A percentile compares a stretch with the other conserved stretches of the same genome.
Conservation (phyloP, 2,113 vertebrate genomes). For the Colius striatus region DNA sequence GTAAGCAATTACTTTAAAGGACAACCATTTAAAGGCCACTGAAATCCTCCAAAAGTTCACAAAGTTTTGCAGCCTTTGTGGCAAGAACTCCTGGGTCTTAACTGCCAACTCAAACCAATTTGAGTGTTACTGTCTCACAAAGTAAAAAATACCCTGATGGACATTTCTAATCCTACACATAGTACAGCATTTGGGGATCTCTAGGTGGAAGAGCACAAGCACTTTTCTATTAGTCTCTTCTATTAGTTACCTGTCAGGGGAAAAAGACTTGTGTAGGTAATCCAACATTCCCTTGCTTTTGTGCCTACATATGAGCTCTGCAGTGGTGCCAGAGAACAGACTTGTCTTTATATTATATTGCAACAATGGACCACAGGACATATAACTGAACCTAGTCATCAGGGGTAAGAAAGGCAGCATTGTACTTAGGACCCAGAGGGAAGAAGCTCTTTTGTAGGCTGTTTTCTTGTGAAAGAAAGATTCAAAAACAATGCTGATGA, state of each 20-base stretch:
- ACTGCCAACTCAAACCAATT: neutral
- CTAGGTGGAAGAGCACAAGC: neutral
- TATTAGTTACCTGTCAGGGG: neutral
- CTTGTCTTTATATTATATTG: neutral
- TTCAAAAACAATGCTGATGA: neutral
- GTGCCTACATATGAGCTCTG: neutral
- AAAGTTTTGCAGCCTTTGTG: conserved; percentile 16
- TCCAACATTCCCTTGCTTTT: neutral
- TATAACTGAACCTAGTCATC: neutral
- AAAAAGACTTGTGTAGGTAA: neutral
- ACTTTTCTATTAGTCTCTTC: neutral
- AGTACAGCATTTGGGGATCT: neutral
- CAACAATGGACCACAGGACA: neutral
- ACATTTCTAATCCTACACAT: neutral
- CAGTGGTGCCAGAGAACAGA: neutral
- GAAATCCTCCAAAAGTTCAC: conserved; percentile 8
- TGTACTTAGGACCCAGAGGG: neutral
- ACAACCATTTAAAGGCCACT: conserved; percentile 8
- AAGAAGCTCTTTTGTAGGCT: neutral
- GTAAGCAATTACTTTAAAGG: conserved; percentile 20
- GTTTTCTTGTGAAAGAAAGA: neutral
- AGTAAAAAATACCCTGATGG: neutral
- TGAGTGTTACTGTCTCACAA: neutral
- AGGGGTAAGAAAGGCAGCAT: neutral
- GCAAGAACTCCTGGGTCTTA: neutral